Evolutionary conservation across 2,113 vertebrate species (phyloP), one percentile per base, ranked within the genome.

Genomic region (Neotoma lepida): DNA sequence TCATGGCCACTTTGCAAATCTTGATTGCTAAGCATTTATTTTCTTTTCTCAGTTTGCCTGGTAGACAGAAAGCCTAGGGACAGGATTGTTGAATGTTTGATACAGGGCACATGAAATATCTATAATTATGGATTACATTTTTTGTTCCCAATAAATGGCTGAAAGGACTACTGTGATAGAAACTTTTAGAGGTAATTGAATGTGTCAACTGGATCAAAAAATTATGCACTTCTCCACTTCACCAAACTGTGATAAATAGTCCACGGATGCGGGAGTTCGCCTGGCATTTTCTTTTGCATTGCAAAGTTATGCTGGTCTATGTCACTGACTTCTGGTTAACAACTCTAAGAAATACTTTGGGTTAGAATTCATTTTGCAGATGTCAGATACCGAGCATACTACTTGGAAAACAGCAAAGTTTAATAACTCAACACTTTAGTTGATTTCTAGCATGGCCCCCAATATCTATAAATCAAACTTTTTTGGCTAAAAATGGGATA

Each of bases 121-220:
- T 97, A 84, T 96, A 97, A 93, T 98, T 96, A 96, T 68, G 51
- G 64, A 90, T 88, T 61, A 91, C 61, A 41, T 0, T 95, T 97
- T 97, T 95, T 96, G 41, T 51, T 77, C 70, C 22, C 70, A 96
- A 88, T 84, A 86, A 96, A 81, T 68, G 91, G 74, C 68, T 95
- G 71, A 41, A 97, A 98, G 73, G 73, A 96, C 94, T 61, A 46
- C 81, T 95, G 39, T 84, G 95, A 93, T 94, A 88, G 44, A 58
- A 94, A 88, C 49, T 97, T 82, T 77, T 90, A 92, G 92, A 93
- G 92, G 97, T 96, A 97, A 97, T 94, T 96, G 87, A 85, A 95
- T 96, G 46, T 88, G 92, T 97, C 95, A 97, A 82, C 85, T 92
- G 28, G 71, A 95, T 97, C 81, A 88, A 96, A 97, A 94, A 97